Evolutionary conservation across 2,113 vertebrate species (phyloP), one percentile per base, ranked within the genome.

Genomic region (Spilogale gracilis): DNA sequence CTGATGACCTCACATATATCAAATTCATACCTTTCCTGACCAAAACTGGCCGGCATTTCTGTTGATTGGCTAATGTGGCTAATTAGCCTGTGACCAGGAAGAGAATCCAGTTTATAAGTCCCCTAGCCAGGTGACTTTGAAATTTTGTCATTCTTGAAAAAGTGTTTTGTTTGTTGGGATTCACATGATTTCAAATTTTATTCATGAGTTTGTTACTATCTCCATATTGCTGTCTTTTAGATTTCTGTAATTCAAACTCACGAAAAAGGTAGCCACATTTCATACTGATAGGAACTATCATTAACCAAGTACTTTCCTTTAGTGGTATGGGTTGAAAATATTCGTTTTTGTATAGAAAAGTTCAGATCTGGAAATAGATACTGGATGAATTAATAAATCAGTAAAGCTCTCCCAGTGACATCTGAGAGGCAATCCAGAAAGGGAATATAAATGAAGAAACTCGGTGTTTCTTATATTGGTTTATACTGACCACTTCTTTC

Each of bases 171-270:
- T 78, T 95, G 9, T 76, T 5, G 60, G 3, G 27, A 43, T 60
- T 38, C 13, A 45, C n/a, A 60, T 80, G 20, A 85, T 52, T 95
- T 96, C 73, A 95, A 43, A 87, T 54, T 92, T 50, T 43, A 50
- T 52, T 65, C 71, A 25, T 50, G 73, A 80, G 8, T 81, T 38
- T 67, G 56, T 65, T 74, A 52, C 25, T 60, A 85, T 74, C 89
- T 93, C 58, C 27, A 9, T 91, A 67, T 63, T 17, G 1, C 21
- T 85, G 4, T 89, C 79, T 87, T 91, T 87, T 52, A 43, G 71
- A 83, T 86, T 85, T 95, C 52, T 50, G 38, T 80, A 21, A 93
- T 76, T 89, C 67, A 95, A 80, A 74, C 65, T 95, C 65, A 85
- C 11, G n/a, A 69, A 23, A 79, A 87, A 87, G 74, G 14, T 86